Percentiles rank a stretch among this genome's conserved stretches.
These are phyloP conservation scores for Mallotus villosus DNA, from an alignment of 2,797 vertebrate species.

Conservation along the genomic window DNA sequence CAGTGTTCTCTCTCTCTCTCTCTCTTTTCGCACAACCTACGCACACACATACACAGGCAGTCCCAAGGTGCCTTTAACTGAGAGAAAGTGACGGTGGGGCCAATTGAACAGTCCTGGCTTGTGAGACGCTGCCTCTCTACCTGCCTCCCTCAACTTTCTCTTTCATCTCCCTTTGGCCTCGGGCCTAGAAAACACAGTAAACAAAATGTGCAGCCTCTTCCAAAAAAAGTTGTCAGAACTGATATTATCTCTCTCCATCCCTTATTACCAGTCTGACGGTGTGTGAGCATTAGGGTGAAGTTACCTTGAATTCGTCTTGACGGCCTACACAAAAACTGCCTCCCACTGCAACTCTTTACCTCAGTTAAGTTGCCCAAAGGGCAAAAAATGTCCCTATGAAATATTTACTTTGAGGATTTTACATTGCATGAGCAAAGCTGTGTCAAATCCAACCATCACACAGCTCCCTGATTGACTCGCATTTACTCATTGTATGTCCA, in stretches of 20 bases:
- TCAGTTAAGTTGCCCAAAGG: slow-evolving; percentile 16
- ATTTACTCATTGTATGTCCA: no score
- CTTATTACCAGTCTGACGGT: slow-evolving; percentile 11
- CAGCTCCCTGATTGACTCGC: background rate
- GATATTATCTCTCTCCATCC: background rate
- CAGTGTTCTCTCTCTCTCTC: no score
- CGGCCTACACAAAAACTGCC: background rate
- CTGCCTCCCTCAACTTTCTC: background rate
- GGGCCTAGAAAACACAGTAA: background rate
- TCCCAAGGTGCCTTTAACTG: background rate
- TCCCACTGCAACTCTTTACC: background rate
- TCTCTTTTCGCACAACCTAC: no score
- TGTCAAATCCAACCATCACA: no score
- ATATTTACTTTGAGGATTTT: background rate
- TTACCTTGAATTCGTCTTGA: background rate
- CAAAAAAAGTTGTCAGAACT: background rate
- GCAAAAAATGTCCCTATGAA: background rate
- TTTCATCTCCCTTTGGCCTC: slow-evolving; percentile 6
- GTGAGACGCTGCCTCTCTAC: slow-evolving; percentile 1
- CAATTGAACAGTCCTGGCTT: background rate
- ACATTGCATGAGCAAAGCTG: background rate
- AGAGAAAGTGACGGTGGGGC: background rate
- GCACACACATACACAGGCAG: background rate
- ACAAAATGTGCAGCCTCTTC: background rate
- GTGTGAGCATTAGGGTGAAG: background rate